Base-by-base conservation (phyloP, 2,113 vertebrate genomes). In the Channa argus region DNA sequence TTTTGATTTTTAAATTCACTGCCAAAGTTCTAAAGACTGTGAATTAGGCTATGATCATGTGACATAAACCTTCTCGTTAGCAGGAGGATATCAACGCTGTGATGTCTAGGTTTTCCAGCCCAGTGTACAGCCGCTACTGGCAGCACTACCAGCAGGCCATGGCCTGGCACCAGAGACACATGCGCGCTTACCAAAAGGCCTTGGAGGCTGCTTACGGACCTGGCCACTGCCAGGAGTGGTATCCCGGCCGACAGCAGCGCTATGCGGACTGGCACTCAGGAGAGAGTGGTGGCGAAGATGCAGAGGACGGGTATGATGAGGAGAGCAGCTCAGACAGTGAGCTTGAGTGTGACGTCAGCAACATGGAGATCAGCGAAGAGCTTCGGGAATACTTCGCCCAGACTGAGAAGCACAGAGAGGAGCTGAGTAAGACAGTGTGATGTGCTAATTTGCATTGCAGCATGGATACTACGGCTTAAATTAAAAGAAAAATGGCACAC, bases 351-450 rank as follows among this genome's bases (percentile, higher is more conserved):
- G 96, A 98, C 13, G 82, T 98, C 82, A 97, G 94, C 91, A 95
- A 97, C 89, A 98, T 98, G 97, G 97, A 97, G 77, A 99, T 99
- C 92, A 98, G 96, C 0, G 95, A 98, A 13, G 98, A 99, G 81
- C 95, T 99, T 10, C 96, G 97, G 6, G 91, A 98, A 85, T 99
- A 95, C 87, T 99, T 99, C 50, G 96, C 95, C 6, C 90, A 98
- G 82, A 98, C 97, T 0, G 97, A 98, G 82, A 91, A 79, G 34
- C 98, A 99, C 93, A 83, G 82, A 70, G 95, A 96, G 47, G 97
- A 99, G 46, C 92, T 97, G 14, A 95, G 96, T 99, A 91, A 96
- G 97, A 95, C 34, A 41, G 43, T 24, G 24, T 24, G 24, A 24
- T 24, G 24, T 24, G 24, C 24, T 1, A 24, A 24, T 24, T 24